Evolutionary conservation across 2,797 vertebrate genomes (phyloP).

Genomic region (Cirrhinus mrigala): DNA sequence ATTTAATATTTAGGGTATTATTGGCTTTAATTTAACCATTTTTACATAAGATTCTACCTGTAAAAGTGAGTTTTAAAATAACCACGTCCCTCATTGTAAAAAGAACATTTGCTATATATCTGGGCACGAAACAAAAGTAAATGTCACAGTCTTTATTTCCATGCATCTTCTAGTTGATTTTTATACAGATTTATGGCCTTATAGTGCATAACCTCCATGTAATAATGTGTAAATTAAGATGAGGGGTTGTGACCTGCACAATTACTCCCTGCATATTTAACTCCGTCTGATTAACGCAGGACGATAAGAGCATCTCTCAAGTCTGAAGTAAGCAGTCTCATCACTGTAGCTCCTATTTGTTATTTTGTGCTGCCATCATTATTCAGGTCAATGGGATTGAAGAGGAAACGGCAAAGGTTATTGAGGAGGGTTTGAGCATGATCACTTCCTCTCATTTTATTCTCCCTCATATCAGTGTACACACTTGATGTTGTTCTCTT

Average conservation of each 20-base stretch:
- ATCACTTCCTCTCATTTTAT: constrained; percentile 39
- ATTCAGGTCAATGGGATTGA: constrained; percentile 59
- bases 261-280: constrained; percentile 62
- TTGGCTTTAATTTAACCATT: background rate
- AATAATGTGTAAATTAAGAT: constrained; percentile 54
- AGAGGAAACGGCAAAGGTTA: constrained; percentile 62
- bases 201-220: constrained; percentile 29
- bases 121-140: background rate
- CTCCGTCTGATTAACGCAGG: constrained; percentile 57
- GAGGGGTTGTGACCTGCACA: constrained; percentile 60
- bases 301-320: constrained; percentile 53
- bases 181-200: constrained; percentile 44
- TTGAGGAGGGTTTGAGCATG: constrained; percentile 58
- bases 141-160: constrained; percentile 34
- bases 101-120: background rate
- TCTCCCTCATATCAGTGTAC: constrained; percentile 7
- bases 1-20: background rate
- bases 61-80: background rate
- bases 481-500: background rate
- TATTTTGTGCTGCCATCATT: constrained; percentile 54
- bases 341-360: constrained; percentile 57
- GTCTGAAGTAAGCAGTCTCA: constrained; percentile 60
- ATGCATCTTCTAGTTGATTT: constrained; percentile 37
- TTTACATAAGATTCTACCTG: background rate
- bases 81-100: background rate